phyloP scores from a whole-genome alignment of 2,888 invertebrate genomes.

The Agrochola litura region DNA sequence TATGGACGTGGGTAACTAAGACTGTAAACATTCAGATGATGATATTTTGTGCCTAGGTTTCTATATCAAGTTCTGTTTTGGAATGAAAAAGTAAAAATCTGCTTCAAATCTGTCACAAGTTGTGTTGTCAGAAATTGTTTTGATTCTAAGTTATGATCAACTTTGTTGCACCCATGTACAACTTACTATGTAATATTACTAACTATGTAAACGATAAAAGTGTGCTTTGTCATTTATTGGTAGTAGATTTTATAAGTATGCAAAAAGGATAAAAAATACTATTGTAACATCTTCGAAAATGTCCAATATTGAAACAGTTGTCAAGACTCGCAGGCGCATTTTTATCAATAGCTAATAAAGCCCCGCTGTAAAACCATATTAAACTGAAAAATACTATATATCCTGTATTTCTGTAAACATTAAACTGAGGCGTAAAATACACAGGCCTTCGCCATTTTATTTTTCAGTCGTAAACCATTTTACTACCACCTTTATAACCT shows the following conservation, averaged over 20 bases:
- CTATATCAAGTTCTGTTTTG: background rate
- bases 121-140: too few species aligned
- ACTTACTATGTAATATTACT: background rate
- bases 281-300: background rate
- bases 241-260: background rate
- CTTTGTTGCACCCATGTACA: background rate
- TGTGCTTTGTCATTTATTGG: background rate
- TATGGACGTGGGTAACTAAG: background rate
- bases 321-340: background rate
- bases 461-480: constrained; percentile 65
- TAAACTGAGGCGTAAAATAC: constrained; percentile 62
- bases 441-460: constrained; percentile 61
- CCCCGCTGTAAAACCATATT: constrained; percentile 28
- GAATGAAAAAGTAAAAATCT: background rate
- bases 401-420: constrained; percentile 49
- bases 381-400: constrained; percentile 57
- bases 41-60: background rate
- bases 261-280: background rate
- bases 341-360: constrained; percentile 22
- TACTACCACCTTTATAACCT: constrained; percentile 62
- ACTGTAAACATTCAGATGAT: background rate
- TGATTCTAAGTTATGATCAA: background rate
- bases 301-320: background rate
- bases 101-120: background rate
- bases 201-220: background rate